These are phyloP conservation scores for Heliornis fulica DNA, from an alignment of 2,113 vertebrate genomes.

Conservation along the genomic window DNA sequence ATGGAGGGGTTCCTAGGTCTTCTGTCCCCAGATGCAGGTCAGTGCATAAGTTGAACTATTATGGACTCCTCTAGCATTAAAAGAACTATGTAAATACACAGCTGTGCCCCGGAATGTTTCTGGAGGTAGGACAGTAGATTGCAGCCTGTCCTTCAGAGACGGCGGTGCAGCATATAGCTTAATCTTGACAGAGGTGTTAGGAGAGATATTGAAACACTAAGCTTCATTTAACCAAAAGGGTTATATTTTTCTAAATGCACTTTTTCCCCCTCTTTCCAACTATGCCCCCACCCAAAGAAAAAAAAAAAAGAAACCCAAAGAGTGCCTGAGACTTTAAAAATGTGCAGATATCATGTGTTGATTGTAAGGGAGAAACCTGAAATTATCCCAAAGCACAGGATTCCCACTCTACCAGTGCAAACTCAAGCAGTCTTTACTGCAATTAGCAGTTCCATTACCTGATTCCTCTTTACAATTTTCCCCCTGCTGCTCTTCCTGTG, in stretches of 20 bases:
- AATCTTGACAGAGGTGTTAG: too few relatives aligned
- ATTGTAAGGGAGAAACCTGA: not conserved
- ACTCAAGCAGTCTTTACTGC: not conserved
- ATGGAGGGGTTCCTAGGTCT: not conserved
- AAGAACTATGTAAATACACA: not conserved
- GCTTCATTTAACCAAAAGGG: not conserved
- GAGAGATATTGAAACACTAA: fast-evolving
- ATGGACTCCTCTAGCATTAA: not conserved
- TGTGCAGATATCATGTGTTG: too few relatives aligned
- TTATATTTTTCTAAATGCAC: not conserved
- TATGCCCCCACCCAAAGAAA: too few relatives aligned
- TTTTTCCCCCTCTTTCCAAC: not conserved
- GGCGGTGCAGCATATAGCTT: not conserved
- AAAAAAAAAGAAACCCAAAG: too few relatives aligned
- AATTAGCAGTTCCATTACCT: not conserved
- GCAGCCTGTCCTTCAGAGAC: not conserved
- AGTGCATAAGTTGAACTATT: not conserved
- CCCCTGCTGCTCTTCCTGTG: not conserved
- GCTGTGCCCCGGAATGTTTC: not conserved
- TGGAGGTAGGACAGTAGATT: not conserved
- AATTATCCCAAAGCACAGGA: not conserved
- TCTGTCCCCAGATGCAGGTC: not conserved
- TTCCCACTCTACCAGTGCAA: not conserved
- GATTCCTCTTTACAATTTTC: not conserved
- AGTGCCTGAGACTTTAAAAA: not conserved